Percentiles rank a stretch among this genome's conserved stretches.
These are phyloP conservation scores for Cirrhinus molitorella DNA, from an alignment of 2,797 vertebrate genomes.

Conservation along the genomic window DNA sequence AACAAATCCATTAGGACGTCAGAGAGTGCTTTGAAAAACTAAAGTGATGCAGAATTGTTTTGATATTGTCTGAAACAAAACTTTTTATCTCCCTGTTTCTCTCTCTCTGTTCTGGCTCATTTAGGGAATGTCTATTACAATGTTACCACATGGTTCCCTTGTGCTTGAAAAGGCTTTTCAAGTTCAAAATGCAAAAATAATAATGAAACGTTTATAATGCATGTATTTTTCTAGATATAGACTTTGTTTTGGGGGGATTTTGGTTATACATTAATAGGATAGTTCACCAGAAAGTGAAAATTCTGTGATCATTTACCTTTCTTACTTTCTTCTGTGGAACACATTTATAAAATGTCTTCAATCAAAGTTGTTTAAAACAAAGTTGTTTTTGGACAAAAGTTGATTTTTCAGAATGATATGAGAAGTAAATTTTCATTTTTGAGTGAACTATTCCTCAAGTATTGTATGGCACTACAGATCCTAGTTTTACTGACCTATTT, in stretches of 20 bases:
- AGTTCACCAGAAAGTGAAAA: neutral
- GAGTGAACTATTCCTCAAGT: neutral
- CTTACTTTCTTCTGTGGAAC: neutral
- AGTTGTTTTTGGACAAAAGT: too few relatives aligned
- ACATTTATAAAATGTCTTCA: neutral
- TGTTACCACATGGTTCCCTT: neutral
- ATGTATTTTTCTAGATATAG: constrained; percentile 25
- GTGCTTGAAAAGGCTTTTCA: constrained; percentile 54
- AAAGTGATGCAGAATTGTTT: constrained; percentile 19
- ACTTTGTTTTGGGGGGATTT: neutral
- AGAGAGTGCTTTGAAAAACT: neutral
- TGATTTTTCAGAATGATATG: too few relatives aligned
- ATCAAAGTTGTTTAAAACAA: too few relatives aligned
- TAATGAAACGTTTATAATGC: constrained; percentile 47
- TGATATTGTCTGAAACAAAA: neutral
- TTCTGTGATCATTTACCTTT: constrained; percentile 17
- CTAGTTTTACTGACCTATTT: neutral
- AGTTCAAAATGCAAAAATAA: neutral
- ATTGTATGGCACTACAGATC: neutral
- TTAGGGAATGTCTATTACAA: neutral
- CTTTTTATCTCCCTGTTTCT: neutral
- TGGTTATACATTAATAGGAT: constrained; percentile 13
- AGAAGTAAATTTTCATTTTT: neutral
- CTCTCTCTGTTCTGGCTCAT: neutral
- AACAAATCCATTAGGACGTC: neutral